Conservation (phyloP, 2,888 invertebrate species). For the Loripinus fragilis region DNA sequence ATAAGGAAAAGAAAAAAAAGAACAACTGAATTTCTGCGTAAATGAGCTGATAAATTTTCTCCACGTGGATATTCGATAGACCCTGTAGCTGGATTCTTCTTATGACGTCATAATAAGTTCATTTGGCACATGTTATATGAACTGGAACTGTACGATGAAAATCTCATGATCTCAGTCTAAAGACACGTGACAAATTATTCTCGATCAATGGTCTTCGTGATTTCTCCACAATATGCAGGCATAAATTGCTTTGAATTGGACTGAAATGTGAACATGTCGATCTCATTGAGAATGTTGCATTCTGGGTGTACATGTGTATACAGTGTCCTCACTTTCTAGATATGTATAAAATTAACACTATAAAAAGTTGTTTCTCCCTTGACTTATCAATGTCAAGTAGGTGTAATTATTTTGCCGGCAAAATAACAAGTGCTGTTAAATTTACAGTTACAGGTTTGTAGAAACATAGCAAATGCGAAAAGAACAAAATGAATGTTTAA, state of each 20-base stretch:
- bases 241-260: slow-evolving; percentile 74
- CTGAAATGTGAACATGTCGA: slow-evolving; percentile 63
- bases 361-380: not conserved
- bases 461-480: slow-evolving; percentile 26
- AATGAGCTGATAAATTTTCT: slow-evolving; percentile 7
- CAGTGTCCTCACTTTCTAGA: not conserved
- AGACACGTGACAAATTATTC: slow-evolving; percentile 58
- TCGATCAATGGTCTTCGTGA: slow-evolving; percentile 62
- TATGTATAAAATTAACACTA: not conserved
- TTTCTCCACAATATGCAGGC: slow-evolving; percentile 68
- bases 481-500: slow-evolving; percentile 7
- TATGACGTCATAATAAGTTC: slow-evolving; percentile 21
- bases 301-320: not conserved
- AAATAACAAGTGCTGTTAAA: slow-evolving; percentile 29
- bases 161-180: slow-evolving; percentile 13
- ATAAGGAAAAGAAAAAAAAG: too few relatives aligned
- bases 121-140: slow-evolving; percentile 9
- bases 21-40: slow-evolving; percentile 1
- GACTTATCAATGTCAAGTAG: not conserved
- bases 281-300: not conserved
- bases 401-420: slow-evolving; percentile 34
- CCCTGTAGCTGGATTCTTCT: slow-evolving; percentile 13
- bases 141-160: slow-evolving; percentile 9
- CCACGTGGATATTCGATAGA: slow-evolving; percentile 1
- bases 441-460: slow-evolving; percentile 12